phyloP scores from a whole-genome alignment of 2,113 vertebrate genomes.

The Festucalex cinctus region DNA sequence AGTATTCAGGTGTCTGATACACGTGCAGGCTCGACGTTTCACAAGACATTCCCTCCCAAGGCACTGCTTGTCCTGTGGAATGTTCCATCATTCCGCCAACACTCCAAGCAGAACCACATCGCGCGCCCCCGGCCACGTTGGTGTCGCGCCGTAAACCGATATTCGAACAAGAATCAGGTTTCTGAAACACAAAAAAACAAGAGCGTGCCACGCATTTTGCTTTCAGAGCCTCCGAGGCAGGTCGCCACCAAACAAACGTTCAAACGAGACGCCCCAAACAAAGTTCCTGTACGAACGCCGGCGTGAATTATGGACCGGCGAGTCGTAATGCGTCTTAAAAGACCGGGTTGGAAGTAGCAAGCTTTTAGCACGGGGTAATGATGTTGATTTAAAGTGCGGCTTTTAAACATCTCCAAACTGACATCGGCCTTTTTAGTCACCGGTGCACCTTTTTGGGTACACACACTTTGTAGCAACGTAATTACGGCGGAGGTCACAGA shows the following conservation, averaged over 20 bases:
- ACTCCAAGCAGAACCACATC: conserved; percentile 41
- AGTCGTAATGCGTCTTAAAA: conserved; percentile 15
- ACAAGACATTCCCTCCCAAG: conserved; percentile 21
- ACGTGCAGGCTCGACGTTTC: background rate
- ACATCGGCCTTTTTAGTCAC: conserved; percentile 24
- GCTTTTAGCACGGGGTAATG: conserved; percentile 22
- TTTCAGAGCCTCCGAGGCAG: conserved; percentile 59
- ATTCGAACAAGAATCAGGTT: conserved; percentile 69
- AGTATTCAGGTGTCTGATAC: background rate
- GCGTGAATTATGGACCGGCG: conserved; percentile 26
- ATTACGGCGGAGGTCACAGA: conserved; percentile 57
- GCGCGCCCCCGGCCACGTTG: conserved; percentile 48
- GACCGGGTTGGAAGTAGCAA: conserved; percentile 7
- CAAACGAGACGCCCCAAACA: conserved; percentile 33
- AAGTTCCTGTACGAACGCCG: conserved; percentile 25
- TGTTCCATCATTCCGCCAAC: conserved; percentile 50
- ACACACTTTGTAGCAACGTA: conserved; percentile 18
- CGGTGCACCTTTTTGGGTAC: conserved; percentile 21
- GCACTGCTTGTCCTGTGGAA: conserved; percentile 47
- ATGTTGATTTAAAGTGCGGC: conserved; percentile 8
- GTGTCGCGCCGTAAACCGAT: conserved; percentile 62
- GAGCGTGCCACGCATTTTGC: conserved; percentile 63
- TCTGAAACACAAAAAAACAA: conserved; percentile 67
- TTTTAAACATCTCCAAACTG: conserved; percentile 18
- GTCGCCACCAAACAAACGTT: conserved; percentile 39